These are phyloP conservation scores for Platalea minor DNA, from an alignment of 2,797 vertebrate species.

Conservation along the genomic window DNA sequence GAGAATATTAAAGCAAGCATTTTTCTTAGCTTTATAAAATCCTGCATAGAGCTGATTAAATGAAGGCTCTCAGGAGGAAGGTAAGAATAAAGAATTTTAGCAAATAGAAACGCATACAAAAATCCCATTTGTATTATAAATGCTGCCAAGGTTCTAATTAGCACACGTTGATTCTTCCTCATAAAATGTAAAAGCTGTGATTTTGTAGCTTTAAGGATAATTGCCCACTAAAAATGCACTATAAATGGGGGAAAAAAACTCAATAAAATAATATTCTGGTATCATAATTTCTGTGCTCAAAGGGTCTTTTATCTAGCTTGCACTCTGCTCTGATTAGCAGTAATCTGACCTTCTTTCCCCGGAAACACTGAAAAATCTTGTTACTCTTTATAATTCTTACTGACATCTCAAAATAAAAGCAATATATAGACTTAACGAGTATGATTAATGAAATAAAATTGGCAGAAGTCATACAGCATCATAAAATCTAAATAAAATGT, in stretches of 20 bases:
- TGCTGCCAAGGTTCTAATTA: slow-evolving; percentile 47
- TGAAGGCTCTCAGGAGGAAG: not conserved
- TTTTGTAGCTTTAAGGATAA: slow-evolving; percentile 60
- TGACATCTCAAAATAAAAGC: slow-evolving; percentile 9
- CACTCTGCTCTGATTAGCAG: slow-evolving; percentile 35
- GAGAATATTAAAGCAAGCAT: not conserved
- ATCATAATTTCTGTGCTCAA: not conserved
- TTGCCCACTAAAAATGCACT: slow-evolving; percentile 47
- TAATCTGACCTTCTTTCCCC: not conserved
- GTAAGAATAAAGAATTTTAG: not conserved
- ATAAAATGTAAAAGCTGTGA: slow-evolving; percentile 38
- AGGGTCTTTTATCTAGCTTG: not conserved
- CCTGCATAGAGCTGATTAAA: not conserved
- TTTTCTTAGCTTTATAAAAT: slow-evolving; percentile 15
- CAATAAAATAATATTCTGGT: slow-evolving; percentile 29
- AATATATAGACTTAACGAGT: not conserved
- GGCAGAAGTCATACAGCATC: not conserved
- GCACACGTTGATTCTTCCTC: slow-evolving; percentile 28
- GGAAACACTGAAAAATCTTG: not conserved
- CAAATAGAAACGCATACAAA: not conserved
- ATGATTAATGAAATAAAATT: not conserved
- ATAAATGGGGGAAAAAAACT: not conserved
- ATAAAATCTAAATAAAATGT: not conserved
- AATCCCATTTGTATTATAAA: not conserved
- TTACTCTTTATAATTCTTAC: slow-evolving; percentile 1